These are phyloP conservation scores for Bombus sibiricus DNA, from an alignment of 1,140 invertebrate species.

Conservation along the genomic window DNA sequence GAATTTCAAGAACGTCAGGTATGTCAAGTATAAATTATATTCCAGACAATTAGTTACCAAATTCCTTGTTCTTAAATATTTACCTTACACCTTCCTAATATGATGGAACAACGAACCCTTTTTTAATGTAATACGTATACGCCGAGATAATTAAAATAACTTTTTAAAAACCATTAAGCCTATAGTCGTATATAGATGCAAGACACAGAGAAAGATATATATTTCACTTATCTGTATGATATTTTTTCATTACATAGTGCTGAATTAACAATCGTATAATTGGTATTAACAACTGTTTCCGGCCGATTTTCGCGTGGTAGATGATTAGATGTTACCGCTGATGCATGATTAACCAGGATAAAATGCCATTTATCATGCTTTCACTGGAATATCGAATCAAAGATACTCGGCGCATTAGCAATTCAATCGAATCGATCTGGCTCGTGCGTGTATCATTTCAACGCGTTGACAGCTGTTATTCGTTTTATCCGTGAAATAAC, in stretches of 20 bases:
- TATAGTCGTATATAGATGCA: neutral
- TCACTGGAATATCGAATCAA: constrained; percentile 1
- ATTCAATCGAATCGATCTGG: constrained; percentile 30
- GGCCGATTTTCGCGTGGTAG: neutral
- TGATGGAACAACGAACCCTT: no score
- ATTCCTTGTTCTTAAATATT: no score
- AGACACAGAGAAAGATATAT: no score
- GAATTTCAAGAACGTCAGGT: neutral
- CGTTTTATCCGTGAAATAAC: constrained; percentile 8
- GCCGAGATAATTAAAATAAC: neutral
- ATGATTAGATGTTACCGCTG: constrained; percentile 3
- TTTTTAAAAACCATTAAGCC: neutral
- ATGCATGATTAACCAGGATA: constrained; percentile 9
- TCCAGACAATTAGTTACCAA: neutral
- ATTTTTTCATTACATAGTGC: neutral
- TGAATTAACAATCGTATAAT: neutral
- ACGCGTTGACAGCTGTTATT: constrained; percentile 22
- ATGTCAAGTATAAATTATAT: no score
- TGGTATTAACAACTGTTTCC: no score
- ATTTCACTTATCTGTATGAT: no score
- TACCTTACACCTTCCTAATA: no score
- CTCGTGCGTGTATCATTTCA: neutral
- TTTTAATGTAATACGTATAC: no score
- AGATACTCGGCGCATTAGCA: constrained; percentile 24
- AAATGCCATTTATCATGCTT: constrained; percentile 32